A percentile compares a stretch with the other conserved stretches of the same genome.
Conservation (phyloP, 2,113 vertebrate species). For the Cyphomyrus discorhynchus region DNA sequence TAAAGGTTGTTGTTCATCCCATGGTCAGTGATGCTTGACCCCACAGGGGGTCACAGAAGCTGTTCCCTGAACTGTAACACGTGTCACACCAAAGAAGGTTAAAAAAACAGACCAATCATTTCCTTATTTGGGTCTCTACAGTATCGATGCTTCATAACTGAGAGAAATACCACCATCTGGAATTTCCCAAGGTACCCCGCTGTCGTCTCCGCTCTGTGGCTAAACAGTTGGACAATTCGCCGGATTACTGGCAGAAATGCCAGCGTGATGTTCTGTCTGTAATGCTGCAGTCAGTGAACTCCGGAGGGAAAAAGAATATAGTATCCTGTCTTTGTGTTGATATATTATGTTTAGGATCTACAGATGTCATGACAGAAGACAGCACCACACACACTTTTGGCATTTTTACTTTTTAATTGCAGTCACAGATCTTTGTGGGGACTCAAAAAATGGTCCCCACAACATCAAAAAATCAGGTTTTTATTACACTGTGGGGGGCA, state of each 20-base stretch:
- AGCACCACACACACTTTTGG: background rate
- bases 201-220: background rate
- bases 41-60: background rate
- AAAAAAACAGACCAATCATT: background rate
- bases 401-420: background rate
- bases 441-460: no score
- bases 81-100: background rate
- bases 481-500: background rate
- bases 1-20: background rate
- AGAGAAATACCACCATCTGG: background rate
- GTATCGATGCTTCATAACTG: background rate
- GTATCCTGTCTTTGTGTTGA: background rate
- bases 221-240: background rate
- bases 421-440: background rate
- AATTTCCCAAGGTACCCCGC: background rate
- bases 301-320: background rate
- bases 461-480: background rate
- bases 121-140: background rate
- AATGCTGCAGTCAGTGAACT: background rate
- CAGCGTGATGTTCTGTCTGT: background rate
- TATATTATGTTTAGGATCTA: background rate
- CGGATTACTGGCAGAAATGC: background rate
- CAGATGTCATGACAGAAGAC: background rate
- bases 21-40: background rate
- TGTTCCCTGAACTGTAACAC: background rate